Evolutionary conservation across 2,113 vertebrate species (phyloP).

Genomic region (Peromyscus leucopus): DNA sequence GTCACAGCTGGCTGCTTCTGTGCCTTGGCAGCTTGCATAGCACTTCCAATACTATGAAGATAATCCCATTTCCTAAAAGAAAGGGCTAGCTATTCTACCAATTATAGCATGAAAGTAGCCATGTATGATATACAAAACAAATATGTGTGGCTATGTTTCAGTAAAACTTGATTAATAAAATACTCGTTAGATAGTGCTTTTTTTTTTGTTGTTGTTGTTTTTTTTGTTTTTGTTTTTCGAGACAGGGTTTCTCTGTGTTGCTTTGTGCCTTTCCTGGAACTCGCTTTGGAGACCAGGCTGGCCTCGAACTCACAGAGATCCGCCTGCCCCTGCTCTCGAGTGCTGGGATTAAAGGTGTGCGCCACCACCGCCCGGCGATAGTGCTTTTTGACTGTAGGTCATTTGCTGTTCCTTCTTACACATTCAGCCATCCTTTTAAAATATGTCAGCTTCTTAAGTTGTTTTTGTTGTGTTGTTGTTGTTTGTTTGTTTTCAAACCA

Average conservation of each 20-base stretch:
- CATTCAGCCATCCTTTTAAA: background rate
- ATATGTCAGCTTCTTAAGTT: background rate
- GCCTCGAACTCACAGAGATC: too few relatives aligned
- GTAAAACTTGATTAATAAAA: constrained; percentile 15
- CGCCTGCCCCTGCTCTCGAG: too few relatives aligned
- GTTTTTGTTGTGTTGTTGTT: background rate
- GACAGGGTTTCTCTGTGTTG: too few relatives aligned
- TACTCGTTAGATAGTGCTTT: background rate
- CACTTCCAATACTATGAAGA: background rate
- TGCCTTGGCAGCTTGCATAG: background rate
- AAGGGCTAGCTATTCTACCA: background rate
- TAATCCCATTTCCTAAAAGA: background rate
- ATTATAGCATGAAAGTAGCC: background rate
- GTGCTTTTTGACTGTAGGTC: background rate
- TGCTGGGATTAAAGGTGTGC: too few relatives aligned
- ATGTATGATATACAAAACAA: background rate
- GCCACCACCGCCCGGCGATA: too few relatives aligned
- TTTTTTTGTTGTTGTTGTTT: too few relatives aligned
- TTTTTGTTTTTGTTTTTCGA: too few relatives aligned
- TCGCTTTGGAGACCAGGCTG: too few relatives aligned
- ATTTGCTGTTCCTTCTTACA: background rate
- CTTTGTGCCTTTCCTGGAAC: too few relatives aligned
- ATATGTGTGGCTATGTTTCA: background rate
- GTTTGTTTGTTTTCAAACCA: too few relatives aligned
- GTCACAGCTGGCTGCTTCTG: background rate